Percentiles rank a stretch among this genome's conserved stretches.
Conservation (phyloP, 2,113 vertebrate species). For the Nothoprocta perdicaria region DNA sequence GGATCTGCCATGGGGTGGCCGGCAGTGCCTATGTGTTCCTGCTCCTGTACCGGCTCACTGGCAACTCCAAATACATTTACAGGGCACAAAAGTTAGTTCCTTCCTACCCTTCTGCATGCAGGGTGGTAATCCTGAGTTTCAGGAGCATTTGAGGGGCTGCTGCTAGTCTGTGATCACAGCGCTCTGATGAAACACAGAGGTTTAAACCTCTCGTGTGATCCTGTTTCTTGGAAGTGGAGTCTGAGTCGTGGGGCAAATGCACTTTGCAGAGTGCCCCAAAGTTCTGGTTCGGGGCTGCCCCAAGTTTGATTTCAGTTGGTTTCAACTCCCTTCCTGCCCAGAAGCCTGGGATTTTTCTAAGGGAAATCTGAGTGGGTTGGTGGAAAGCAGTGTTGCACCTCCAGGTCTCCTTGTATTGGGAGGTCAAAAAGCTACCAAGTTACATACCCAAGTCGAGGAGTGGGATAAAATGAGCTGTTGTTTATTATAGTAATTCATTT, state of each 20-base stretch:
- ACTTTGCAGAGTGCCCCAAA: neutral
- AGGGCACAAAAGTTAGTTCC: slow-evolving; percentile 85
- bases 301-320: neutral
- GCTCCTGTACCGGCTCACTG: slow-evolving; percentile 88
- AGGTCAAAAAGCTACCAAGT: neutral
- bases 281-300: neutral
- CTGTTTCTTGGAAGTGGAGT: too few species aligned
- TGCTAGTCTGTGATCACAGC: neutral
- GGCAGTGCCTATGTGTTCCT: slow-evolving; percentile 91
- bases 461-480: neutral
- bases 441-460: neutral
- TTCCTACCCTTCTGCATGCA: neutral
- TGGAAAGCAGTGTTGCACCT: rapidly evolving
- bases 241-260: neutral
- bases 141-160: neutral
- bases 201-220: neutral
- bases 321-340: rapidly evolving
- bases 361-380: neutral
- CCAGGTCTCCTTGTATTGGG: neutral
- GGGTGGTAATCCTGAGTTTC: neutral
- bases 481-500: neutral
- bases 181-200: rapidly evolving
- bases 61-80: slow-evolving; percentile 91
- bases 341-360: rapidly evolving
- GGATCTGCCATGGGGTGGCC: slow-evolving; percentile 89